phyloP scores from a whole-genome alignment of 1,140 invertebrate genomes.

The Melitaea cinxia region DNA sequence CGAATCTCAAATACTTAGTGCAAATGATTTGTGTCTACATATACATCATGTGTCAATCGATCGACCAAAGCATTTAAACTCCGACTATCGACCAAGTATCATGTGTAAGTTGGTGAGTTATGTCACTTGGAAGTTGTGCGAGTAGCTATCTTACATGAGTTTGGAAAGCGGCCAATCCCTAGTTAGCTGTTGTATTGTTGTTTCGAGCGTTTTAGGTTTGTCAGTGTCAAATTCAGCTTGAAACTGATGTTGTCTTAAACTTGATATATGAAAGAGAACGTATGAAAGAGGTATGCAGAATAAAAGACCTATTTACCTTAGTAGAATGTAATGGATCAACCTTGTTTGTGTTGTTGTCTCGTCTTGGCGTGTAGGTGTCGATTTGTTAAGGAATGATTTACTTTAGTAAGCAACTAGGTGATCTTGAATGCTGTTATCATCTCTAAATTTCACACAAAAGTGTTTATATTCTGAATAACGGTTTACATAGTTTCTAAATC shows the following conservation, averaged over 20 bases:
- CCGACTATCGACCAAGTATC: constrained; percentile 17
- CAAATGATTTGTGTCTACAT: neutral
- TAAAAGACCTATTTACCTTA: neutral
- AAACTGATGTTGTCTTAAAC: neutral
- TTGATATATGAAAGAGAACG: neutral
- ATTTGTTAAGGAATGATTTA: too few relatives aligned
- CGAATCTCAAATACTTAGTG: constrained; percentile 3
- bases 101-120: constrained; percentile 25
- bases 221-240: constrained; percentile 10
- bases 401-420: too few relatives aligned
- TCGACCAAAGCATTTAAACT: constrained; percentile 20
- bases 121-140: constrained; percentile 31
- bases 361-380: too few relatives aligned
- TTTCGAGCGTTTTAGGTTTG: constrained; percentile 17
- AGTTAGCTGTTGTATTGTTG: constrained; percentile 15
- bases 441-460: too few relatives aligned
- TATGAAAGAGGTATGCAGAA: neutral
- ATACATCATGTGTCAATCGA: too few relatives aligned
- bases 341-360: too few relatives aligned
- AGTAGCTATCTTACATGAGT: constrained; percentile 26
- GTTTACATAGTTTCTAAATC: too few relatives aligned
- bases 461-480: too few relatives aligned
- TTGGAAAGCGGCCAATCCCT: constrained; percentile 34
- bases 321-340: neutral
- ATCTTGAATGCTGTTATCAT: too few relatives aligned